These are phyloP conservation scores for Pyrocoelia pectoralis DNA, from an alignment of 2,888 invertebrate species.

Conservation along the genomic window DNA sequence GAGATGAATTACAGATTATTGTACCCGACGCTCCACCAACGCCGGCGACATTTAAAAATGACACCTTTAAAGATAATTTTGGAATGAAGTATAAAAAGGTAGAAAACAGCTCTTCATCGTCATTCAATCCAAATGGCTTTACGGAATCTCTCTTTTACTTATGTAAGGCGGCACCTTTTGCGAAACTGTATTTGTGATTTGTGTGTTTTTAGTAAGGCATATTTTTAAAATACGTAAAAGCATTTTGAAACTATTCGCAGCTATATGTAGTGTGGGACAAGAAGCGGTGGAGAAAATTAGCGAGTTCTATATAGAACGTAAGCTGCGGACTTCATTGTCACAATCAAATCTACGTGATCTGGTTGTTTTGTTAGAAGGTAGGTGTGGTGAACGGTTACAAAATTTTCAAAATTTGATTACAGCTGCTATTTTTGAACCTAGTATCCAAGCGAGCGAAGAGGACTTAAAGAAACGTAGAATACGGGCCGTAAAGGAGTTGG, in stretches of 20 bases:
- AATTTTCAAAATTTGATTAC: slow-evolving; percentile 32
- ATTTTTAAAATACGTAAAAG: slow-evolving; percentile 62
- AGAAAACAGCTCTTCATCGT: slow-evolving; percentile 46
- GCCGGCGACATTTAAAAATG: slow-evolving; percentile 56
- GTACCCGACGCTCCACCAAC: slow-evolving; percentile 12
- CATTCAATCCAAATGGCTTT: slow-evolving; percentile 54
- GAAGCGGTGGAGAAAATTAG: slow-evolving; percentile 60
- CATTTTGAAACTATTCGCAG: slow-evolving; percentile 62
- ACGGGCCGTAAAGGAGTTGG: slow-evolving; percentile 60
- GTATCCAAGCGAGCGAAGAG: slow-evolving; percentile 48
- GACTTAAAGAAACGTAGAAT: slow-evolving; percentile 54
- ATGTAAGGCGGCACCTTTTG: too few relatives aligned
- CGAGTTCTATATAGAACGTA: slow-evolving; percentile 57
- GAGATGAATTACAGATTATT: slow-evolving; percentile 51
- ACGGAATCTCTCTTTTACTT: slow-evolving; percentile 60
- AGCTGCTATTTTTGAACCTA: slow-evolving; percentile 57
- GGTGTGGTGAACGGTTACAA: slow-evolving; percentile 25
- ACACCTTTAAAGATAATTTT: slow-evolving; percentile 60
- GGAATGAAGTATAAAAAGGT: slow-evolving; percentile 50
- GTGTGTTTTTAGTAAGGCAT: slow-evolving; percentile 67
- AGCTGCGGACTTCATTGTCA: slow-evolving; percentile 59
- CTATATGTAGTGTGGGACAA: slow-evolving; percentile 60
- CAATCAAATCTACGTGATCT: slow-evolving; percentile 67
- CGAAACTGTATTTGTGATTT: too few relatives aligned
- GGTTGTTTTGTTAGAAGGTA: slow-evolving; percentile 68